Percentiles rank a stretch among this genome's conserved stretches.
phyloP scores from a whole-genome alignment of 2,113 vertebrate genomes.

The Syngnathus typhle region DNA sequence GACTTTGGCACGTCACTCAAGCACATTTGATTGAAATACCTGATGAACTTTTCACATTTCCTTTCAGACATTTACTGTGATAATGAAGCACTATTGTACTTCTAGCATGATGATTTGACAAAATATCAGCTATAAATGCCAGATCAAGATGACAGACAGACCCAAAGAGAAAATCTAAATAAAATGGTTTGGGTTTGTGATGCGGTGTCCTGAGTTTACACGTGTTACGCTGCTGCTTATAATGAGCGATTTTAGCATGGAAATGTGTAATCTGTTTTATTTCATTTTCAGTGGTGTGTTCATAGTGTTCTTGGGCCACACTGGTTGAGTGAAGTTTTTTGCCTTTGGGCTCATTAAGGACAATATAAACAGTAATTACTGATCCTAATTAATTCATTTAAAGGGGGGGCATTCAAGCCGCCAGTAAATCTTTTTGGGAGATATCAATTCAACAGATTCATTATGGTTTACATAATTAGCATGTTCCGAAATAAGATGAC shows the following conservation, averaged over 20 bases:
- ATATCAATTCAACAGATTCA: slow-evolving; percentile 65
- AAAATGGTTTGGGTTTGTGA: slow-evolving; percentile 31
- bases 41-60: slow-evolving; percentile 54
- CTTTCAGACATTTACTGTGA: slow-evolving; percentile 50
- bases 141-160: slow-evolving; percentile 45
- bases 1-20: slow-evolving; percentile 24
- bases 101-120: slow-evolving; percentile 26
- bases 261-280: neutral
- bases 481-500: slow-evolving; percentile 58
- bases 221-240: slow-evolving; percentile 11
- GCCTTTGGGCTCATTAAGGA: slow-evolving; percentile 80
- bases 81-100: slow-evolving; percentile 31
- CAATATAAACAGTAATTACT: slow-evolving; percentile 81
- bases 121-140: slow-evolving; percentile 53
- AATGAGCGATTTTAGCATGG: neutral
- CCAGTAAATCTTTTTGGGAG: slow-evolving; percentile 66
- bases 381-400: slow-evolving; percentile 77
- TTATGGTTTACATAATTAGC: slow-evolving; percentile 69
- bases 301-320: neutral
- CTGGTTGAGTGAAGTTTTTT: slow-evolving; percentile 73
- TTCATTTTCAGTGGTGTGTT: neutral
- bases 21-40: slow-evolving; percentile 36
- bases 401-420: slow-evolving; percentile 56
- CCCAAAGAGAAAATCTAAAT: slow-evolving; percentile 18
- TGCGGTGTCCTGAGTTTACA: slow-evolving; percentile 12